Percentiles rank a stretch among this genome's conserved stretches.
These are phyloP conservation scores for Xiphorhynchus erythropygius DNA, from an alignment of 2,797 vertebrate species.

Conservation along the genomic window DNA sequence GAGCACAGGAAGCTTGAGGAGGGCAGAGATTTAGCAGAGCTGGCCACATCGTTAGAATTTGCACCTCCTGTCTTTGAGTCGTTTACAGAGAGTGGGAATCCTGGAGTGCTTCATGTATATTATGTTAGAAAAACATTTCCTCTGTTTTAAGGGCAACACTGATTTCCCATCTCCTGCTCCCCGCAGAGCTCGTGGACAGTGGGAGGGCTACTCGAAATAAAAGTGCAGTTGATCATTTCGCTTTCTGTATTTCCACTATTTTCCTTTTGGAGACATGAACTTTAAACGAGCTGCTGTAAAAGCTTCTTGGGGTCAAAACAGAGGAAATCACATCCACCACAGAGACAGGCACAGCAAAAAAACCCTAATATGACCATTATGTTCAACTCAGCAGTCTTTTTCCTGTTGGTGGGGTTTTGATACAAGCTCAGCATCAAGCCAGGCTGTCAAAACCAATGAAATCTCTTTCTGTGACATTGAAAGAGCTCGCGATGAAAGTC, in stretches of 20 bases:
- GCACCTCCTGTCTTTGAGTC: background rate
- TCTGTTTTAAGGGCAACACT: conserved; percentile 10
- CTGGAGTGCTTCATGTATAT: background rate
- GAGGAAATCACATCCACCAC: conserved; percentile 54
- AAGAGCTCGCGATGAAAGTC: conserved; percentile 49
- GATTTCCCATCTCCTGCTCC: conserved; percentile 8
- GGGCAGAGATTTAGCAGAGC: background rate
- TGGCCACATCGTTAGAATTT: background rate
- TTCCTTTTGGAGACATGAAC: conserved; percentile 33
- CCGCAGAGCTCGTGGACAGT: background rate
- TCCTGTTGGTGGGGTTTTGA: conserved; percentile 50
- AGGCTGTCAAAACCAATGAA: conserved; percentile 58
- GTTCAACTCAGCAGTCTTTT: conserved; percentile 37
- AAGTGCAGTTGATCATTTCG: conserved; percentile 9
- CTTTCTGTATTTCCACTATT: background rate
- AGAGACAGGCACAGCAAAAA: conserved; percentile 33
- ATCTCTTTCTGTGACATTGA: conserved; percentile 58
- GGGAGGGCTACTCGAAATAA: background rate
- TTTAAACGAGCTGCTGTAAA: conserved; percentile 57
- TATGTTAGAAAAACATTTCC: background rate
- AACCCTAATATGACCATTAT: conserved; percentile 46
- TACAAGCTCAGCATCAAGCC: conserved; percentile 46
- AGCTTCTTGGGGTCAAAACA: conserved; percentile 57
- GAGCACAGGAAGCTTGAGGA: background rate
- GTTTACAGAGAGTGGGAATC: background rate